Base-by-base conservation (phyloP, 2,888 invertebrate species). In the Coecobrya sp. region DNA sequence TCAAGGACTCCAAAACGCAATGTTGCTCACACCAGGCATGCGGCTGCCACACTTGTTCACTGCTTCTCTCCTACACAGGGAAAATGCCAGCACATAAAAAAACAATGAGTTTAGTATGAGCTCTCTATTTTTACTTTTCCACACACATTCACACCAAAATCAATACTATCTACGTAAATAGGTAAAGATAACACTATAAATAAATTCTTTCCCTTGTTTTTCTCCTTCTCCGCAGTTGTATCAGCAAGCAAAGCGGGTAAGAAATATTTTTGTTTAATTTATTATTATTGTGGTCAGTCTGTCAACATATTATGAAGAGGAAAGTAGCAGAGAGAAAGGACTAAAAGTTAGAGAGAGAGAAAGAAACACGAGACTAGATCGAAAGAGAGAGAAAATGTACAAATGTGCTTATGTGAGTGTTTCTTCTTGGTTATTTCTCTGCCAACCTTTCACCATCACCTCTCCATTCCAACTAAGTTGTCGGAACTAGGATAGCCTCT, bases 401-500 rank as follows among this genome's bases (percentile, higher is more conserved):
- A 30, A 52, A 30, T 19, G n/a, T 81, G 79, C 25, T 8, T 45
- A 49, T 79, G 19, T n/a, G n/a, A 22, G 13, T 16, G 52, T 16
- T 76, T 36, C 36, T 1, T 52, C 79, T 36, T 79, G n/a, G 19
- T 25, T 22, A 45, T 25, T 62, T 30, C 30, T 68, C 30, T 19
- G 3, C n/a, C 19, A 36, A 19, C 52, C 19, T 86, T 85, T 85
- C 85, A 49, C 85, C 76, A 59, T 87, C 87, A 62, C 10, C 49
- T 76, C 87, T 55, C 27, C 25, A 76, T 76, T 73, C 70, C 62
- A 55, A 87, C 87, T 87, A 79, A 70, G 42, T 79, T 87, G 76
- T 42, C 62, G 25, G 79, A 87, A 87, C 25, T 45, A n/a, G 42
- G n/a, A 87, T 76, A 62, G 36, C 59, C 73, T 62, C 22, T 30